A percentile compares a stretch with the other conserved stretches of the same genome.
Conservation (phyloP, 2,113 vertebrate species). For the Eclectus roratus region DNA sequence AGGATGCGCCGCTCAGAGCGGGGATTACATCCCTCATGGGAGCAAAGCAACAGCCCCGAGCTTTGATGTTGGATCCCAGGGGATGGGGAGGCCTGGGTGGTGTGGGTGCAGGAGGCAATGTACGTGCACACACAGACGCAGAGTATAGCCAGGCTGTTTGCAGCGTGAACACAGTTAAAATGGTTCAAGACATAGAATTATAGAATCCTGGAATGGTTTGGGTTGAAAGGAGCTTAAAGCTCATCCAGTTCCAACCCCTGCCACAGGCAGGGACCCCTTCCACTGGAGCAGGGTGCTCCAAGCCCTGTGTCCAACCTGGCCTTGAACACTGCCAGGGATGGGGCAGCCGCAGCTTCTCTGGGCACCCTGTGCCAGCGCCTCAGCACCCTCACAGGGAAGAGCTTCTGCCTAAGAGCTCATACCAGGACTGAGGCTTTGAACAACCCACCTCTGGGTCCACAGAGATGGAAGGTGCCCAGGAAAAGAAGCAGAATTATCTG, state of each 20-base stretch:
- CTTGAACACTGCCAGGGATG: no score
- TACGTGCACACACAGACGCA: background rate
- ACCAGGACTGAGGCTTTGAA: rapidly evolving
- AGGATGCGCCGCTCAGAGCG: slow-evolving; percentile 13
- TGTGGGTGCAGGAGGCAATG: background rate
- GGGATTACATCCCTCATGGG: background rate
- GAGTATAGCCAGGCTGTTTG: background rate
- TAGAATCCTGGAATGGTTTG: background rate
- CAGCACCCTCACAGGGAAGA: background rate
- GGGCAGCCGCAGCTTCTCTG: background rate
- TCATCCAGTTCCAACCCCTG: background rate
- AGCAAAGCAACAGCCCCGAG: background rate
- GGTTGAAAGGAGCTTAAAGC: background rate
- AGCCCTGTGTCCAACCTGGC: background rate
- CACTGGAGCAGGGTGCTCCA: background rate
- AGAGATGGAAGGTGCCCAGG: background rate
- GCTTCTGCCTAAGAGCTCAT: background rate
- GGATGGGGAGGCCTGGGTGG: background rate
- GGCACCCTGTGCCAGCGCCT: background rate
- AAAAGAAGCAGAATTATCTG: background rate
- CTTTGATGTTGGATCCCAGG: background rate
- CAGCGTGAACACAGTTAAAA: background rate
- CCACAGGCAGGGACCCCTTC: background rate
- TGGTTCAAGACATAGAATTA: background rate
- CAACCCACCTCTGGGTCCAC: background rate